Percentiles rank a stretch among this genome's conserved stretches.
Conservation (phyloP, 2,797 vertebrate species). For the Euthynnus affinis region DNA sequence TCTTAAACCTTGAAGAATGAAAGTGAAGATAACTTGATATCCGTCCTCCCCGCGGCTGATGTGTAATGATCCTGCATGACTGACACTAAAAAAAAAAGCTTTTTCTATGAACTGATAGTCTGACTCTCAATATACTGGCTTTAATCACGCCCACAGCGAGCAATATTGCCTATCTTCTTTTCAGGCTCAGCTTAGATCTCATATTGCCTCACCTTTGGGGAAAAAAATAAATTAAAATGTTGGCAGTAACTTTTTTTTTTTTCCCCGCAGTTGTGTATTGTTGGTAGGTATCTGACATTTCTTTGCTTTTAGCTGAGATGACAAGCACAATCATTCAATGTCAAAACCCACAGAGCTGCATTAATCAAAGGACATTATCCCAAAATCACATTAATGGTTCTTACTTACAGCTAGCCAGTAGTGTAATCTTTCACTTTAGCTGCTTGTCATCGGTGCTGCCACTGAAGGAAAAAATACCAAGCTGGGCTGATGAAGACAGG, state of each 20-base stretch:
- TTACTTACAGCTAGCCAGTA: slow-evolving; percentile 60
- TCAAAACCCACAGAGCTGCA: slow-evolving; percentile 54
- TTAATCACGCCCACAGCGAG: slow-evolving; percentile 64
- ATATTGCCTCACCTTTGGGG: slow-evolving; percentile 70
- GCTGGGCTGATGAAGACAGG: slow-evolving; percentile 29
- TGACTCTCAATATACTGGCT: slow-evolving; percentile 52
- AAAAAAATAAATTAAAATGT: slow-evolving; percentile 71
- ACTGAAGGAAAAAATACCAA: slow-evolving; percentile 39
- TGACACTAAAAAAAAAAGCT: slow-evolving; percentile 51
- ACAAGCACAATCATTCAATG: slow-evolving; percentile 72
- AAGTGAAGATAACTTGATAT: slow-evolving; percentile 60
- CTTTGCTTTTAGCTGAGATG: slow-evolving; percentile 58
- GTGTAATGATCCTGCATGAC: slow-evolving; percentile 60
- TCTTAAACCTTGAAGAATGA: slow-evolving; percentile 65
- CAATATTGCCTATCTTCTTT: slow-evolving; percentile 54
- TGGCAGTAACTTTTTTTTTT: slow-evolving; percentile 18
- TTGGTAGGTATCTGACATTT: slow-evolving; percentile 66
- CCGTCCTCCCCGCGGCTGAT: slow-evolving; percentile 41
- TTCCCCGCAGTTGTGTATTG: slow-evolving; percentile 35
- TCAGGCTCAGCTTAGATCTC: slow-evolving; percentile 55
- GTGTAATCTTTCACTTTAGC: slow-evolving; percentile 69
- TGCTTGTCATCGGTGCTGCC: slow-evolving; percentile 55
- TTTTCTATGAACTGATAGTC: slow-evolving; percentile 60
- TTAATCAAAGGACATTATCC: slow-evolving; percentile 79
- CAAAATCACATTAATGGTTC: slow-evolving; percentile 77